Percentiles rank a stretch among this genome's conserved stretches.
Conservation (phyloP, 2,797 vertebrate species). For the Cottoperca gobio region DNA sequence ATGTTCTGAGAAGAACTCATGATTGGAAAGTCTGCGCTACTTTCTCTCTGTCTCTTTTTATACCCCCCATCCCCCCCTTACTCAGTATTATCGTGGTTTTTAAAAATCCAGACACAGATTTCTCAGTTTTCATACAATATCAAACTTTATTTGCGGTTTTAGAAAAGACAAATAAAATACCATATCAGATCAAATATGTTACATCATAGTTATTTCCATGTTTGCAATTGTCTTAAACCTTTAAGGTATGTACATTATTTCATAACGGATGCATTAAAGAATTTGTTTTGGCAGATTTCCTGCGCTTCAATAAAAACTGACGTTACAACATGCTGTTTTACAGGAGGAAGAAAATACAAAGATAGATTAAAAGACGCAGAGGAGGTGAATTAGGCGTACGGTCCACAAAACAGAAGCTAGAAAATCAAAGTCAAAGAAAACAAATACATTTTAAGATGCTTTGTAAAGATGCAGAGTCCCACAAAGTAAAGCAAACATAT, state of each 20-base stretch:
- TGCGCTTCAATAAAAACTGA: too few relatives aligned
- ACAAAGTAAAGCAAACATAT: neutral
- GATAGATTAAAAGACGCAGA: neutral
- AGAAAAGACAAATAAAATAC: slow-evolving; percentile 17
- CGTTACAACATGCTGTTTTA: neutral
- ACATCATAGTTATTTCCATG: neutral
- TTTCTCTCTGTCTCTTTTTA: slow-evolving; percentile 29
- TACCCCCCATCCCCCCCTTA: neutral
- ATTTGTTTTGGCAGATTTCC: neutral
- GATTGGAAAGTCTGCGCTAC: slow-evolving; percentile 64
- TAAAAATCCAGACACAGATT: slow-evolving; percentile 31
- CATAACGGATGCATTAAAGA: neutral
- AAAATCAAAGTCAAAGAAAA: neutral
- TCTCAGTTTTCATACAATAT: slow-evolving; percentile 31
- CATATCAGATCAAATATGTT: neutral
- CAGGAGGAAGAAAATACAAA: neutral
- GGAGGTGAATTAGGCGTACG: neutral
- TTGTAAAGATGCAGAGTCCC: neutral
- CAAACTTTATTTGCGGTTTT: slow-evolving; percentile 60
- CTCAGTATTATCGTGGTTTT: neutral
- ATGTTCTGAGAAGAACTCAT: slow-evolving; percentile 78
- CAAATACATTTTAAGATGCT: neutral
- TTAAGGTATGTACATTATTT: neutral
- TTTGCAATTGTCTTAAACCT: neutral
- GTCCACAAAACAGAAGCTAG: neutral